A percentile compares a stretch with the other conserved stretches of the same genome.
Conservation (phyloP, 2,113 vertebrate species). For the Anas platyrhynchos region DNA sequence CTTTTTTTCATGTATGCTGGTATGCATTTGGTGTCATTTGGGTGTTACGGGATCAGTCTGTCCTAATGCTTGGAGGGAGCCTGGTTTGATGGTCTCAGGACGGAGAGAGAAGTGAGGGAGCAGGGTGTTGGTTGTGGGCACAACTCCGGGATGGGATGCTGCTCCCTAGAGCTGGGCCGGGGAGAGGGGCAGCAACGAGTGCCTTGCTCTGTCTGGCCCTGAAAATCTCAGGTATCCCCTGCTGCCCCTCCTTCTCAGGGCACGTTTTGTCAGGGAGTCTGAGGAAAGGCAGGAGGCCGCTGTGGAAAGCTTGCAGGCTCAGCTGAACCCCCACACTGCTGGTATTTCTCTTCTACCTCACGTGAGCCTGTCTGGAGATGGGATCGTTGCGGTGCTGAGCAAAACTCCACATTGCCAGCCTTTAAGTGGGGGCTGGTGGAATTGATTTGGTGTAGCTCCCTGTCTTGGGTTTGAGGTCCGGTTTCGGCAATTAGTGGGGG, state of each 20-base stretch:
- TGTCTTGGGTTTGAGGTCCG: background rate
- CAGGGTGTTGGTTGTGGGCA: background rate
- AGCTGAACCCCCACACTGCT: background rate
- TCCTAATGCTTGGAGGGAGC: background rate
- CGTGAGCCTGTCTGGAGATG: background rate
- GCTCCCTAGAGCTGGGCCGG: background rate
- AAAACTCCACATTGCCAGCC: background rate
- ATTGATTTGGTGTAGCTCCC: background rate
- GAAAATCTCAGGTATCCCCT: background rate
- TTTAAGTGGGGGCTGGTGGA: background rate
- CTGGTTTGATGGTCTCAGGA: background rate
- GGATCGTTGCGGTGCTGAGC: background rate
- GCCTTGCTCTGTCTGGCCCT: fast-evolving
- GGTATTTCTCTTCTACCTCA: background rate
- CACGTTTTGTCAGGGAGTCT: background rate
- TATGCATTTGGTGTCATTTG: background rate
- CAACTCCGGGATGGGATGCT: background rate
- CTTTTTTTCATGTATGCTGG: fast-evolving
- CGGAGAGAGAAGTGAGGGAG: background rate
- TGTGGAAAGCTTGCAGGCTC: background rate
- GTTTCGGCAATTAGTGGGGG: background rate
- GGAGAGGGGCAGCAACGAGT: background rate
- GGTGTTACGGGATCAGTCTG: background rate
- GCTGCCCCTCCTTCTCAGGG: background rate
- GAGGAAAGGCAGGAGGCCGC: background rate